Conservation (phyloP, 1,140 invertebrate genomes). For the Tetramorium parvispinum region DNA sequence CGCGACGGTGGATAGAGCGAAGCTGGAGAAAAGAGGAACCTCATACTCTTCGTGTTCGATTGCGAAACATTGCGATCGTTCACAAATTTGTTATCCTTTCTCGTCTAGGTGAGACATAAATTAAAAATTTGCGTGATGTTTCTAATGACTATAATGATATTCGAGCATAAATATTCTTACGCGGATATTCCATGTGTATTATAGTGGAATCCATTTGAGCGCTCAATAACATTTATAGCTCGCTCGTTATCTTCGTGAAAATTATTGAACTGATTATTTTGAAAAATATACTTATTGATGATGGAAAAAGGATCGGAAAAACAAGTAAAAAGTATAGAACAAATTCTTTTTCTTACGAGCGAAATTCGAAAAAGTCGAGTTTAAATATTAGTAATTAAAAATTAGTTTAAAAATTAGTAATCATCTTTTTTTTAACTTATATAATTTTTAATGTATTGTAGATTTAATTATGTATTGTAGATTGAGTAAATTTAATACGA, state of each 20-base stretch:
- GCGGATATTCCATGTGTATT: background rate
- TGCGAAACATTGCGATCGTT: constrained; percentile 53
- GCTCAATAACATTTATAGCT: background rate
- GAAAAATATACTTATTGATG: too few species aligned
- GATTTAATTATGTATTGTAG: too few species aligned
- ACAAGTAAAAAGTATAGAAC: too few species aligned
- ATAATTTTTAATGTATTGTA: too few species aligned
- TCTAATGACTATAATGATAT: background rate
- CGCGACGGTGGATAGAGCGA: constrained; percentile 36
- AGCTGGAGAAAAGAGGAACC: background rate
- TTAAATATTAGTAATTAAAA: too few species aligned
- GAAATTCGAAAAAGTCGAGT: background rate
- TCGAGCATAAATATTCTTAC: background rate
- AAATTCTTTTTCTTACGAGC: too few species aligned
- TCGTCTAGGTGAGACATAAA: background rate
- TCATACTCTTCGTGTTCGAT: constrained; percentile 7
- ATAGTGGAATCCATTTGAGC: background rate
- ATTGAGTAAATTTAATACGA: too few species aligned
- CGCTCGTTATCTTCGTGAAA: background rate
- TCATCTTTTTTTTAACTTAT: too few species aligned
- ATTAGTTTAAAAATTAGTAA: too few species aligned
- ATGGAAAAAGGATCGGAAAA: too few species aligned
- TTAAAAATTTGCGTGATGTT: background rate
- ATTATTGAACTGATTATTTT: background rate
- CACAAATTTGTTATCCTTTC: constrained; percentile 13